phyloP scores from a whole-genome alignment of 2,113 vertebrate genomes.

The Scomber japonicus region DNA sequence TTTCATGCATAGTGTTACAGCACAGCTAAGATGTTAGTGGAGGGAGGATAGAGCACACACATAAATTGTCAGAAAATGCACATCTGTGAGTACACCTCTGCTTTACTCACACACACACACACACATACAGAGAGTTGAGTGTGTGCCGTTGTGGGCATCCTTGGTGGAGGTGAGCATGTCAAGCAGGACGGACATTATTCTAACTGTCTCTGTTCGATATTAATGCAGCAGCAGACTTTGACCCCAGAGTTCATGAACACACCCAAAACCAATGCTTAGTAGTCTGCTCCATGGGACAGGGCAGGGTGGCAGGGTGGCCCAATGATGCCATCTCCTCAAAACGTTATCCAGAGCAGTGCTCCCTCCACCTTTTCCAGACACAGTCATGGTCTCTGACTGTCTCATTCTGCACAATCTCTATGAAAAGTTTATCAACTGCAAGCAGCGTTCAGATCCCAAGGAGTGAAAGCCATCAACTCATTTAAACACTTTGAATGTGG shows the following conservation, averaged over 20 bases:
- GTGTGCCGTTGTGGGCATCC: constrained; percentile 3
- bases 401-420: background rate
- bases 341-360: background rate
- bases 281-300: constrained; percentile 13
- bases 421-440: constrained; percentile 7
- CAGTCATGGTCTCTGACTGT: background rate
- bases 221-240: constrained; percentile 37
- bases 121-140: background rate
- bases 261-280: constrained; percentile 26
- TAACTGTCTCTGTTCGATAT: constrained; percentile 36
- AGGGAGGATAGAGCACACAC: background rate
- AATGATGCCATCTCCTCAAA: constrained; percentile 2
- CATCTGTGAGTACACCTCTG: background rate
- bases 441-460: background rate
- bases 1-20: constrained; percentile 6
- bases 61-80: background rate
- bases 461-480: constrained; percentile 1
- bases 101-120: background rate
- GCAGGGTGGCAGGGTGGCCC: constrained; percentile 33
- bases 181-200: background rate
- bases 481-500: constrained; percentile 3
- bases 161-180: background rate
- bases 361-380: background rate
- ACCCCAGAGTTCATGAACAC: constrained; percentile 32
- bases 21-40: constrained; percentile 10